phyloP scores from a whole-genome alignment of 2,888 invertebrate genomes.

The Aphelenchoides bicaudatus region DNA sequence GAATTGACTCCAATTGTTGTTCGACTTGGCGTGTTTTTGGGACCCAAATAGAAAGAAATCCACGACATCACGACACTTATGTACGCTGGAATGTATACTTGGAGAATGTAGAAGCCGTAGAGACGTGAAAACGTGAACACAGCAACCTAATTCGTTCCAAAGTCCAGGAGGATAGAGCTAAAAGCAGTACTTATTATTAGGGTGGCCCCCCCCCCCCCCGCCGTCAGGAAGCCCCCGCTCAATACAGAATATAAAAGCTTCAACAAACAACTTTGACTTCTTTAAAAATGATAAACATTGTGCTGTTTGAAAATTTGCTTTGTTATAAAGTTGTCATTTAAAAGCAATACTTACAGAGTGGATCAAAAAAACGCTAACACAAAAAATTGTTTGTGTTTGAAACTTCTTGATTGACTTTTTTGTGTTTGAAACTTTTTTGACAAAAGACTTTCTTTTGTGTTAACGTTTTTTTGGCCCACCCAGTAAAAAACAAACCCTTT shows the following conservation, averaged over 20 bases:
- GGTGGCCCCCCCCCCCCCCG: background rate
- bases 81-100: slow-evolving; percentile 54
- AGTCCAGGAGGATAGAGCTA: slow-evolving; percentile 60
- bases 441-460: too few relatives aligned
- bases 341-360: too few relatives aligned
- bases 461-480: too few relatives aligned
- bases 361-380: too few relatives aligned
- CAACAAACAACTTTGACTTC: background rate
- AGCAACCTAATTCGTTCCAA: slow-evolving; percentile 60
- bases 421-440: too few relatives aligned
- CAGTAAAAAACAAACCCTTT: too few relatives aligned
- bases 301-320: too few relatives aligned
- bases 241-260: background rate
- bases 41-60: slow-evolving; percentile 59
- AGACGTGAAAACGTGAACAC: slow-evolving; percentile 60
- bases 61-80: slow-evolving; percentile 58
- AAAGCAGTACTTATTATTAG: slow-evolving; percentile 18
- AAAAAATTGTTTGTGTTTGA: too few relatives aligned
- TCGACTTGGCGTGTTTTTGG: slow-evolving; percentile 57
- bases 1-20: slow-evolving; percentile 61
- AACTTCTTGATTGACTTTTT: too few relatives aligned
- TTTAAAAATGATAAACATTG: too few relatives aligned
- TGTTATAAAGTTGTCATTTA: too few relatives aligned
- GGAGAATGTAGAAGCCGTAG: slow-evolving; percentile 60
- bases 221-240: background rate